Base-by-base conservation (phyloP, 2,888 invertebrate genomes). In the Phoenoteleia sp. region DNA sequence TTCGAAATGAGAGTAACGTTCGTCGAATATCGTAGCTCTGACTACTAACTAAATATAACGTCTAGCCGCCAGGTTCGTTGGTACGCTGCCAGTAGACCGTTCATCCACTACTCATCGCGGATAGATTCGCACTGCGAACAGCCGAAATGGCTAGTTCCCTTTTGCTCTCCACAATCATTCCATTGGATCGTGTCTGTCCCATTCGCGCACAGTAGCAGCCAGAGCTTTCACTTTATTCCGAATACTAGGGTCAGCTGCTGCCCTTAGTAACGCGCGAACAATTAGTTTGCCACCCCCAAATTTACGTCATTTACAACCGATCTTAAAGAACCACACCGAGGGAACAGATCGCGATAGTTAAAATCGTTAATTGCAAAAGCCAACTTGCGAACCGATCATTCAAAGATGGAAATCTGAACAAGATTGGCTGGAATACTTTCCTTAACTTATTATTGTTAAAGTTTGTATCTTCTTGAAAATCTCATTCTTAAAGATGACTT, bases 61-160 rank as follows among this genome's bases (percentile, higher is more conserved):
- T 88, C 89, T 88, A 91, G 92, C 92, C 92, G 92, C 92, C 92
- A 91, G 92, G 90, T 91, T 90, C 86, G 86, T 89, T 93, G 93
- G 92, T 91, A 76, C 54, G 67, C 82, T 92, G 93, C 92, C 93
- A 93, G 94, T 89, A 94, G 93, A 93, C 94, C 94, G 94, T 94
- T 95, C 85, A 94, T 94, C 67, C 66, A n/a, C 66, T 23, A 3
- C 74, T 62, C 67, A 60, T 66, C 94, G 92, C 92, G 90, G 93
- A 93, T 86, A 94, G 94, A 90, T 89, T 91, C 93, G 93, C 93
- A 85, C 92, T 93, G 88, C 94, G 29, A 94, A 86, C 95, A 87
- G 94, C 94, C 89, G 74, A 27, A 94, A 94, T 90, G 94, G 94
- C 54, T 47, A 79, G 86, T 85, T 81, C 72, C 81, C 86, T 75